Evolutionary conservation across 2,113 vertebrate species (phyloP), one percentile per base, ranked within the genome.

Genomic region (Mionectes macconnelli): DNA sequence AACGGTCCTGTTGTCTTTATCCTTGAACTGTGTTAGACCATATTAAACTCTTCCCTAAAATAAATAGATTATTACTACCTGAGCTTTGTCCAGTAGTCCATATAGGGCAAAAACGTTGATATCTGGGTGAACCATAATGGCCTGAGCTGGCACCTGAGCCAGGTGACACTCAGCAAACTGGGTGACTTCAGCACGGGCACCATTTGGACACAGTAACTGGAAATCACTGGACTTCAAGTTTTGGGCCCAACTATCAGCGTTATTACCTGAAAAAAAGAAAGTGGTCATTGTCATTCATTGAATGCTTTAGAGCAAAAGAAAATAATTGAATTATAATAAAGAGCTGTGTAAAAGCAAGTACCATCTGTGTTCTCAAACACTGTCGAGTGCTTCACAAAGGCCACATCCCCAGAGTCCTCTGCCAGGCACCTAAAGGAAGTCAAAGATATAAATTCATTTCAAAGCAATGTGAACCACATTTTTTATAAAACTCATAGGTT

Each of bases 351-450:
- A 85, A 84, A 59, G 28, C 28, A 81, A 76, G 3, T 97, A 99
- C 99, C 99, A 27, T 99, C 97, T 6, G 99, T 99, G 97, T 99
- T 99, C 87, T 99, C 98, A 76, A 99, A 98, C 77, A 99, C 98
- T 1, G 99, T 99, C 0, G 98, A 97, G 91, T 99, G 99, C 85
- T 99, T 99, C 85, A 99, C 89, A 33, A 99, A 99, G 78, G 99
- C 99, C 35, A 99, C 99, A 1, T 99, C 99, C 37, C 99, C 99
- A 3, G 86, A 75, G 35, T 93, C 96, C 57, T 98, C 94, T 8
- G 84, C 98, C 87, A 99, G 93, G 95, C 99, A 99, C 97, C 99
- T 99, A 81, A 28, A 55, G 57, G n/a, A 94, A 89, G 81, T 25
- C 18, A 60, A 47, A 86, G 24, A 84, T 1, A 86, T 14, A 49